Evolutionary conservation across 1,140 invertebrate genomes (phyloP).

Genomic region (Nasonia longicornis): DNA sequence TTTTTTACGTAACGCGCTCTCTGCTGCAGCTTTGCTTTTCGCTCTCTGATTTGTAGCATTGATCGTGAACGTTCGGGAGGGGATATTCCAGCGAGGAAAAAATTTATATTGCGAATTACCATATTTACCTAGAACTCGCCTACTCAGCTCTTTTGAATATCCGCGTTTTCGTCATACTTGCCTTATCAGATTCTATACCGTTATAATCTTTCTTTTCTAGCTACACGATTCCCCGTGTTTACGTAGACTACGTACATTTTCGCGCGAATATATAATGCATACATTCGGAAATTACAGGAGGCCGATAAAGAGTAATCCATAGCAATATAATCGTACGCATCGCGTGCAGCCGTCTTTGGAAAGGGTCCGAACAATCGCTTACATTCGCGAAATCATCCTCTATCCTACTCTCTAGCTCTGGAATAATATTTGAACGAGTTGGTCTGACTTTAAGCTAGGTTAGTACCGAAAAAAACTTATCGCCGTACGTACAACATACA

Average conservation of each 20-base stretch:
- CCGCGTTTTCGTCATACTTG: background rate
- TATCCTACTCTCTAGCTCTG: conserved; percentile 36
- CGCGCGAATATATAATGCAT: background rate
- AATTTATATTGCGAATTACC: background rate
- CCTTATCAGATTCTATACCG: background rate
- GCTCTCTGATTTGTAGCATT: background rate
- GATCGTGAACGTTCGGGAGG: no score
- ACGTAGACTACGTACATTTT: background rate
- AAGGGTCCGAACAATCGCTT: background rate
- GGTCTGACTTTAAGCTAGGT: conserved; percentile 66
- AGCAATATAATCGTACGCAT: background rate
- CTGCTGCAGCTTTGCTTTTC: conserved; percentile 43
- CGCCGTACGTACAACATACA: conserved; percentile 37
- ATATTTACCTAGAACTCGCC: background rate
- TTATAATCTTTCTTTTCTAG: background rate
- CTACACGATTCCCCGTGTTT: background rate
- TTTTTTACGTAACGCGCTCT: conserved; percentile 4
- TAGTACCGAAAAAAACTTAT: conserved; percentile 67
- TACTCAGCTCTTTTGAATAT: background rate
- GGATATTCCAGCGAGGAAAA: background rate
- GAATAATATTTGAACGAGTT: conserved; percentile 68
- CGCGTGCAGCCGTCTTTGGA: background rate
- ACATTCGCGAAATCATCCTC: background rate
- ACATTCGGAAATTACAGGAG: no score
- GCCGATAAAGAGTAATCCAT: background rate